These are phyloP conservation scores for Agonopterix alstromeriana DNA, from an alignment of 2,888 invertebrate genomes.

Conservation along the genomic window DNA sequence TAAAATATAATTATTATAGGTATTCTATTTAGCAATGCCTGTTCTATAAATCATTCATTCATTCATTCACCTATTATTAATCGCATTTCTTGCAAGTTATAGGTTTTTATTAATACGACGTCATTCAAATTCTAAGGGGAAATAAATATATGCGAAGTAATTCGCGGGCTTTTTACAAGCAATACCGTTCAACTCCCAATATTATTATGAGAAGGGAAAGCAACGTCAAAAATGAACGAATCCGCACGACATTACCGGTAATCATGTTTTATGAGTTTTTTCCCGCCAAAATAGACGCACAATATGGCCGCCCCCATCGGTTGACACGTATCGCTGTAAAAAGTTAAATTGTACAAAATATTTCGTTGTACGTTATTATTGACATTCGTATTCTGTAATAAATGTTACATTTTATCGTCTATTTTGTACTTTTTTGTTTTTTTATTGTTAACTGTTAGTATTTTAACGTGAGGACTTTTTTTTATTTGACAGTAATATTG, in stretches of 20 bases:
- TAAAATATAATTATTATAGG: too few relatives aligned
- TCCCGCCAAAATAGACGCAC: slow-evolving; percentile 49
- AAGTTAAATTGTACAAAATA: slow-evolving; percentile 49
- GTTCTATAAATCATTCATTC: too few relatives aligned
- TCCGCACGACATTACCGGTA: slow-evolving; percentile 54
- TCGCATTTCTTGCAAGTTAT: too few relatives aligned
- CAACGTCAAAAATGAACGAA: slow-evolving; percentile 48
- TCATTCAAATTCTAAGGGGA: too few relatives aligned
- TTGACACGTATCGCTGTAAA: slow-evolving; percentile 54
- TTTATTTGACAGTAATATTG: too few relatives aligned
- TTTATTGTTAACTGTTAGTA: too few relatives aligned
- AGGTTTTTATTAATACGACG: too few relatives aligned
- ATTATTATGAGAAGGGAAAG: slow-evolving; percentile 23
- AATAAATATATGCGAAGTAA: too few relatives aligned
- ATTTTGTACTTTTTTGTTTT: too few relatives aligned
- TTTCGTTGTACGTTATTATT: slow-evolving; percentile 11
- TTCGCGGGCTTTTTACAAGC: slow-evolving; percentile 1
- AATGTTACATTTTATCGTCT: slow-evolving; percentile 4
- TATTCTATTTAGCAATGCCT: too few relatives aligned
- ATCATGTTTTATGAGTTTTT: slow-evolving; percentile 65
- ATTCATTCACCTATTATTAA: too few relatives aligned
- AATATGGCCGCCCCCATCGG: slow-evolving; percentile 40
- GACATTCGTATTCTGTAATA: slow-evolving; percentile 12
- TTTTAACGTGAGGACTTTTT: too few relatives aligned
- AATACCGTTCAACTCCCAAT: slow-evolving; percentile 13